Base-by-base conservation (phyloP, 2,888 invertebrate species). In the Idaea aversata region DNA sequence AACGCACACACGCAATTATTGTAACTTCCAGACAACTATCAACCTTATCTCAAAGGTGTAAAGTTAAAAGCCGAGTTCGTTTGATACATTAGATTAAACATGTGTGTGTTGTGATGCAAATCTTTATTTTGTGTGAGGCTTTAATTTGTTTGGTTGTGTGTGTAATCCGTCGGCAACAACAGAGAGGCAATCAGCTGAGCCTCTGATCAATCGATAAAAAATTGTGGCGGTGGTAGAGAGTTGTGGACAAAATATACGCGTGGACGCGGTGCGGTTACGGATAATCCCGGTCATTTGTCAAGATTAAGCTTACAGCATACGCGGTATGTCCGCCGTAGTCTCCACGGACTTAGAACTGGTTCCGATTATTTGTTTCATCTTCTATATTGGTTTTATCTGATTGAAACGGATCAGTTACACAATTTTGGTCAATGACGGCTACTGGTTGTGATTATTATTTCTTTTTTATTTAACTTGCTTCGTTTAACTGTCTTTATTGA, bases 211-310 rank as follows among this genome's bases (percentile, higher is more conserved):
- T 92, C 88, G 91, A 92, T 92, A 91, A 93, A 90, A 89, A 91
- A 90, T 88, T 83, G 86, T 85, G 83, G 78, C 84, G 82, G 78
- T 77, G 82, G 78, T 77, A 78, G 81, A 84, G 82, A 84, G 85
- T 82, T 81, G 84, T 83, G 84, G 87, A 88, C 88, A 85, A 88
- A n/a, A n/a, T n/a, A 88, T 86, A 87, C 83, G 77, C 83, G 80
- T 77, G 84, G 80, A 82, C 80, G 81, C 76, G 78, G 78, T 77
- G 78, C 72, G 77, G 78, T 76, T 77, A 71, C 80, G 91, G 92
- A 92, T 93, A 82, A 92, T 91, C 93, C 83, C 76, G 67, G 84
- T 87, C 90, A 92, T 93, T 93, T 92, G 91, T 93, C 92, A 92
- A 87, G 91, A 92, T 92, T 90, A 91, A 81, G 83, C 85, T 85